Base-by-base conservation (phyloP, 2,888 invertebrate species). In the Hemicrepidius hirtus region DNA sequence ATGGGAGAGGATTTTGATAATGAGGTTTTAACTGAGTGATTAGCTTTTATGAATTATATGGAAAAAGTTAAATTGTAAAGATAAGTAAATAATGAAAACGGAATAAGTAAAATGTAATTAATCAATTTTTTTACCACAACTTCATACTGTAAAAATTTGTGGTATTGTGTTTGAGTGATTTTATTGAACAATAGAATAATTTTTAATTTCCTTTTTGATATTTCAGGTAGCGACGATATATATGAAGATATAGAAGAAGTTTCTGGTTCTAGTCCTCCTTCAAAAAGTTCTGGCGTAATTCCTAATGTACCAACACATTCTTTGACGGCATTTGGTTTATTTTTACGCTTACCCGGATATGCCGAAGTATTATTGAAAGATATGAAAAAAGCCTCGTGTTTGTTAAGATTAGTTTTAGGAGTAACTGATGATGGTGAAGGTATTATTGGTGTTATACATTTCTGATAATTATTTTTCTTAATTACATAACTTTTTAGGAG, bases 381-480 rank as follows among this genome's bases (percentile, higher is more conserved):
- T 85, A 93, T 95, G 80, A 91, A 94, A 77, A 91, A 94, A 75
- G 97, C 97, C 0, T 93, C 95, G 81, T 96, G 95, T 84, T 89
- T 98, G 74, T 88, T 98, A 76, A 88, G 97, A 4, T 88, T 98
- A 60, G 94, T 97, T 37, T 89, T 98, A 18, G 98, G 97, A 20
- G 97, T 97, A 5, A 94, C 95, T 1, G 96, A 96, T 81, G 96
- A 97, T 82, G 97, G 96, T 55, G 96, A 97, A 87, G 97, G 96
- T 84, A 93, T 28, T 53, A 12, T 3, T 13, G 24, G 13, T 18
- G 4, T 53, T 53, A 20, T 53, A 3, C 10, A 50, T 50, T 7
- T 3, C n/a, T 16, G n/a, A 13, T 53, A 66, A 71, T 7, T 66
- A 40, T 68, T 32, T 32, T 32, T 32, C 7, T 32, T 32, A n/a